phyloP scores from a whole-genome alignment of 1,140 invertebrate genomes.

The Cardiocondyla obscurior region DNA sequence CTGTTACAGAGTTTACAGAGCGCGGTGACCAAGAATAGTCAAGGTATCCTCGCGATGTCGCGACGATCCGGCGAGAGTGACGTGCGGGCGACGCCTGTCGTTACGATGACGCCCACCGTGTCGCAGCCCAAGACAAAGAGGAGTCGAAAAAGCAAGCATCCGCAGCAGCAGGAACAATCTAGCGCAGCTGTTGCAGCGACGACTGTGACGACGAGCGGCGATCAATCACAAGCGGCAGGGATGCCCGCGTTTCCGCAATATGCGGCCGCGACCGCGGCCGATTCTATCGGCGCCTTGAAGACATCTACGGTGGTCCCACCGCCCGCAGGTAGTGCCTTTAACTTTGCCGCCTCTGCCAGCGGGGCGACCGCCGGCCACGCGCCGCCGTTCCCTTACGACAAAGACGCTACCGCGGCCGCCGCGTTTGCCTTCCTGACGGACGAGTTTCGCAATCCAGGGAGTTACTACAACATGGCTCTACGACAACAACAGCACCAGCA shows the following conservation, averaged over 20 bases:
- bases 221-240: conserved; percentile 66
- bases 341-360: conserved; percentile 76
- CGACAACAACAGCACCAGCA: conserved; percentile 73
- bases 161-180: conserved; percentile 70
- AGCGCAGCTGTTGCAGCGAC: conserved; percentile 46
- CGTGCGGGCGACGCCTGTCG: conserved; percentile 2
- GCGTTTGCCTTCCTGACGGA: conserved; percentile 81
- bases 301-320: conserved; percentile 66
- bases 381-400: conserved; percentile 78
- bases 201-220: conserved; percentile 20
- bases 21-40: conserved; percentile 72
- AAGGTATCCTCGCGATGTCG: conserved; percentile 71
- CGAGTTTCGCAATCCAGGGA: conserved; percentile 81
- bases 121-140: conserved; percentile 75
- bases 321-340: conserved; percentile 79
- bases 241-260: conserved; percentile 76
- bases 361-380: conserved; percentile 66
- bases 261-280: conserved; percentile 61
- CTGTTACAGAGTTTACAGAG: conserved; percentile 79
- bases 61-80: conserved; percentile 64
- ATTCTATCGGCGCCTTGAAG: conserved; percentile 75
- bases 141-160: conserved; percentile 77
- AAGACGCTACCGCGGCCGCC: conserved; percentile 78
- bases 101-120: conserved; percentile 21
- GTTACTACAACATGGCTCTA: conserved; percentile 79